phyloP scores from a whole-genome alignment of 2,113 vertebrate genomes.

The Stigmatopora argus region DNA sequence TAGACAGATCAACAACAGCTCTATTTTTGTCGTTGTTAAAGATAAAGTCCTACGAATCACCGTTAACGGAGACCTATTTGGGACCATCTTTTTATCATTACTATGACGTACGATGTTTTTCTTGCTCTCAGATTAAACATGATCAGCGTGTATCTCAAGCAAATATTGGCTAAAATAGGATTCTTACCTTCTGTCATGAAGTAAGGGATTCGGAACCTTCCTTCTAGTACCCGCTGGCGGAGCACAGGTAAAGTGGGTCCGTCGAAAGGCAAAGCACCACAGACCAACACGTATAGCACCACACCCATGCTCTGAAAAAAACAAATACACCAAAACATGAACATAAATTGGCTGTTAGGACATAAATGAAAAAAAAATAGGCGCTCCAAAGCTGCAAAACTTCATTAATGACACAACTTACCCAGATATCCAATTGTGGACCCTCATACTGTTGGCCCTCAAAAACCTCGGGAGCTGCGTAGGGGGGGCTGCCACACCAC shows the following conservation, averaged over 20 bases:
- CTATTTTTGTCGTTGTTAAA: no score
- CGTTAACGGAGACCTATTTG: no score
- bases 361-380: not conserved
- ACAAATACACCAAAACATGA: conserved; percentile 15
- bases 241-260: conserved; percentile 92
- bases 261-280: conserved; percentile 93
- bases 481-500: conserved; percentile 96
- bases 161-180: not conserved
- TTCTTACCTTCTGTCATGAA: conserved; percentile 98
- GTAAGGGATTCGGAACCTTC: conserved; percentile 97
- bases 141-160: not conserved
- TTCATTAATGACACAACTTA: conserved; percentile 43
- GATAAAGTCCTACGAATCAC: no score
- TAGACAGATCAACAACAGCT: no score
- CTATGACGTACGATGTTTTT: no score
- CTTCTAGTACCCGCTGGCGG: conserved; percentile 91
- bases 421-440: conserved; percentile 98
- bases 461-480: conserved; percentile 95
- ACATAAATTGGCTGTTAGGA: conserved; percentile 13
- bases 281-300: conserved; percentile 95
- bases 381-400: not conserved
- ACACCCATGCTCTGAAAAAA: conserved; percentile 89
- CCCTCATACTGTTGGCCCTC: conserved; percentile 98
- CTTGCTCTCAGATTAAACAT: no score
- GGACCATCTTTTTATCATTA: no score